Percentiles rank a stretch among this genome's conserved stretches.
Conservation (phyloP, 2,888 invertebrate genomes). For the Lydus trimaculatus region DNA sequence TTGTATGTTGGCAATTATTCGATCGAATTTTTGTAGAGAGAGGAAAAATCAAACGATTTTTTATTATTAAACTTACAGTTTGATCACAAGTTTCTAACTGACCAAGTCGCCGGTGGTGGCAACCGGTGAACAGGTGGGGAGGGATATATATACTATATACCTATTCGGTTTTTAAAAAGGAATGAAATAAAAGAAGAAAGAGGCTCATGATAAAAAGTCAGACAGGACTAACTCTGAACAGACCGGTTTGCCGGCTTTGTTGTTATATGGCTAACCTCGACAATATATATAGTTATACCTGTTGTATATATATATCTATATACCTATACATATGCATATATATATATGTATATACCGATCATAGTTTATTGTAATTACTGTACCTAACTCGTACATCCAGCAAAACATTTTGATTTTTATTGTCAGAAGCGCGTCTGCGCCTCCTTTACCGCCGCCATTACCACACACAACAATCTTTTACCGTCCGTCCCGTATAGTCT, state of each 20-base stretch:
- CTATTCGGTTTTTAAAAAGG: slow-evolving; percentile 29
- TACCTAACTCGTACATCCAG: slow-evolving; percentile 45
- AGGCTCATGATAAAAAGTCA: slow-evolving; percentile 40
- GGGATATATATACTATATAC: no score
- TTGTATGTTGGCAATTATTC: neutral
- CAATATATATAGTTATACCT: slow-evolving; percentile 25
- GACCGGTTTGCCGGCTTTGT: slow-evolving; percentile 38
- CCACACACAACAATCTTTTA: neutral
- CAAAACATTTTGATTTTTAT: slow-evolving; percentile 45
- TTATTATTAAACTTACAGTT: slow-evolving; percentile 14
- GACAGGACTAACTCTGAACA: slow-evolving; percentile 31
- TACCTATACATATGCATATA: neutral
- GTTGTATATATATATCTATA: neutral
- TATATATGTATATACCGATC: slow-evolving; percentile 38
- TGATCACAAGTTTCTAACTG: slow-evolving; percentile 17
- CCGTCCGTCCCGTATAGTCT: no score
- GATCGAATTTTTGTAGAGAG: neutral
- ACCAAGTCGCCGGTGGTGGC: slow-evolving; percentile 26
- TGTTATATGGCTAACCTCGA: slow-evolving; percentile 28
- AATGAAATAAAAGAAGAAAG: slow-evolving; percentile 42
- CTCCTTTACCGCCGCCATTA: slow-evolving; percentile 16
- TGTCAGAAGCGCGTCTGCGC: slow-evolving; percentile 40
- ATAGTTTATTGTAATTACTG: slow-evolving; percentile 51
- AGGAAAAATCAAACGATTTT: neutral
- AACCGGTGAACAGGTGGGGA: slow-evolving; percentile 30